These are phyloP conservation scores for Pomacea canaliculata DNA, from an alignment of 2,888 invertebrate species.

Conservation along the genomic window DNA sequence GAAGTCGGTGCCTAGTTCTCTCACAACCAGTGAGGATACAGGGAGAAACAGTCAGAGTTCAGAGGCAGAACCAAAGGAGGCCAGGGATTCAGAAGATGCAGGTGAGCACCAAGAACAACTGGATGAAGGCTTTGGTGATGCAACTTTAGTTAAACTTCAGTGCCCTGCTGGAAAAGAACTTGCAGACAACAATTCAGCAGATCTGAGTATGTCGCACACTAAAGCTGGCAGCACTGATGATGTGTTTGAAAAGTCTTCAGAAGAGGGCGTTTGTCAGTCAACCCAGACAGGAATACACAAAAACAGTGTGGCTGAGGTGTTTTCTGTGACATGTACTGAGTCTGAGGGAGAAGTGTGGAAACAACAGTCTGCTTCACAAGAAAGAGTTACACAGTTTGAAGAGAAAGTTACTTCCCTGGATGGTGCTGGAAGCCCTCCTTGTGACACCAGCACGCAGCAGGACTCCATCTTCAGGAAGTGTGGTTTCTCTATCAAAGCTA, in stretches of 20 bases:
- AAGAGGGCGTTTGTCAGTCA: neutral
- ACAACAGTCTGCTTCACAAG: conserved; percentile 24
- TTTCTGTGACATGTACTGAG: conserved; percentile 13
- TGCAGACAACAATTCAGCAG: neutral
- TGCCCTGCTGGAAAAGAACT: neutral
- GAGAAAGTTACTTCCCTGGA: conserved; percentile 23
- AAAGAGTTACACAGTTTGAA: neutral
- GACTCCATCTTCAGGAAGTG: conserved; percentile 15
- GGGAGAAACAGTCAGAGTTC: neutral
- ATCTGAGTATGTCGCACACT: neutral
- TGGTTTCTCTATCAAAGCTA: conserved; percentile 27
- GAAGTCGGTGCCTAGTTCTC: neutral
- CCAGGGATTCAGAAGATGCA: conserved; percentile 1
- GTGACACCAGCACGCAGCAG: neutral
- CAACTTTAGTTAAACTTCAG: neutral
- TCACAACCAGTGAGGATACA: neutral
- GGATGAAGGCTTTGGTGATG: no score
- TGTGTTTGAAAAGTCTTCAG: neutral
- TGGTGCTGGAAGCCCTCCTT: neutral
- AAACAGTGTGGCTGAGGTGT: neutral
- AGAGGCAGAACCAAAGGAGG: neutral
- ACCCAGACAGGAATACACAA: neutral
- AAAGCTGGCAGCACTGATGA: neutral
- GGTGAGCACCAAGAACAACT: neutral
- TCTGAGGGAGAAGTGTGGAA: conserved; percentile 35